These are phyloP conservation scores for Sebastes nivosus DNA, from an alignment of 2,797 vertebrate genomes.

Conservation along the genomic window DNA sequence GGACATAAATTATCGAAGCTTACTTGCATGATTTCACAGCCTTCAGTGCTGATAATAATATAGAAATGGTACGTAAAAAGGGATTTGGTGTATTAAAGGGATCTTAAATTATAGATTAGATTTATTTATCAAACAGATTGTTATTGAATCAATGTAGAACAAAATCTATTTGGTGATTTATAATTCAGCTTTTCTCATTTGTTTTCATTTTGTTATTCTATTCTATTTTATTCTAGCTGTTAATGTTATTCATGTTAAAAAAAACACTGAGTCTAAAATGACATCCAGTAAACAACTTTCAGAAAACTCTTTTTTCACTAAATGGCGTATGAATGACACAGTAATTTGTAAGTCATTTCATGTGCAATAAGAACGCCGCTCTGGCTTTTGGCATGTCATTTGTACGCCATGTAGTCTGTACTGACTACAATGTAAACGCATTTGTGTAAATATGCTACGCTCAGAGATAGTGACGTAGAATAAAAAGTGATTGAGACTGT, in stretches of 20 bases:
- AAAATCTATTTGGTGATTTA: background rate
- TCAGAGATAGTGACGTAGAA: too few relatives aligned
- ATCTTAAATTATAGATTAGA: background rate
- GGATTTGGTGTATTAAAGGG: background rate
- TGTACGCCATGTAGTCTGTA: too few relatives aligned
- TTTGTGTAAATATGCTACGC: too few relatives aligned
- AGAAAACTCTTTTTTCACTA: background rate
- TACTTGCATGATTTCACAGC: background rate
- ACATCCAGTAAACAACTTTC: background rate
- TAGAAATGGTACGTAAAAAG: background rate
- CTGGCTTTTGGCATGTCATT: too few relatives aligned
- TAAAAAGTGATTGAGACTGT: too few relatives aligned
- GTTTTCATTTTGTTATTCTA: background rate
- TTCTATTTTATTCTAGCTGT: background rate
- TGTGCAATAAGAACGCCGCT: too few relatives aligned
- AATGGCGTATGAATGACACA: too few relatives aligned
- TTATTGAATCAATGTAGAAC: background rate
- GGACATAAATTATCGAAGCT: background rate
- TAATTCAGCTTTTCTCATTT: background rate
- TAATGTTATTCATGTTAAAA: background rate
- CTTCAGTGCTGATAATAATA: background rate
- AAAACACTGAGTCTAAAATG: background rate
- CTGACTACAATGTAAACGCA: too few relatives aligned
- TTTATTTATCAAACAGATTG: background rate
- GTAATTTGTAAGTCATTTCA: too few relatives aligned